phyloP scores from a whole-genome alignment of 2,888 invertebrate species.

The Agrotis puta region DNA sequence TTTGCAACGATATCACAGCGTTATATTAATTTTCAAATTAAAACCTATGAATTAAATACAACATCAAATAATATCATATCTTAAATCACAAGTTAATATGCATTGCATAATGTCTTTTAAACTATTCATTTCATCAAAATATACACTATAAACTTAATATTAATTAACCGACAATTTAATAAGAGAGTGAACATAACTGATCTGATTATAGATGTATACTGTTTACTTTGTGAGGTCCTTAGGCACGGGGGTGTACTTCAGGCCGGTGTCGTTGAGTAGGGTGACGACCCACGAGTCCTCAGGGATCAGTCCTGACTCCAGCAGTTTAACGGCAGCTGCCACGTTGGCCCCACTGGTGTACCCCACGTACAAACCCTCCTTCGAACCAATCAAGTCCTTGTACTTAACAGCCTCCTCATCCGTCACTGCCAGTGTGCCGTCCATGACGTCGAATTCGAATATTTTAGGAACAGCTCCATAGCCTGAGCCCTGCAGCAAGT shows the following conservation, averaged over 20 bases:
- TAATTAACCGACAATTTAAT: slow-evolving; percentile 13
- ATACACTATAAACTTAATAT: neutral
- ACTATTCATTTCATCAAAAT: slow-evolving; percentile 2
- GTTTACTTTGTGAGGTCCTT: slow-evolving; percentile 66
- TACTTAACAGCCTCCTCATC: slow-evolving; percentile 84
- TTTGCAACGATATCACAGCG: slow-evolving; percentile 1
- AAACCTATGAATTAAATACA: slow-evolving; percentile 21
- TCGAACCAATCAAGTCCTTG: slow-evolving; percentile 80
- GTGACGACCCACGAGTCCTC: slow-evolving; percentile 86
- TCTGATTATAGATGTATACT: slow-evolving; percentile 8
- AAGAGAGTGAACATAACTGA: neutral
- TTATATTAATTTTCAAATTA: slow-evolving; percentile 17
- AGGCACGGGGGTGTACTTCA: slow-evolving; percentile 85
- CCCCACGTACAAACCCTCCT: slow-evolving; percentile 86
- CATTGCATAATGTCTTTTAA: no score
- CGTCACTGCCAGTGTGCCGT: slow-evolving; percentile 82
- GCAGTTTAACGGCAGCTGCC: slow-evolving; percentile 84
- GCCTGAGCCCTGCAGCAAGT: slow-evolving; percentile 86
- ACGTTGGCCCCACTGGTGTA: slow-evolving; percentile 88
- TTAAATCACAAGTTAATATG: no score
- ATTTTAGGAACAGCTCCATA: slow-evolving; percentile 85
- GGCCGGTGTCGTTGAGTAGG: slow-evolving; percentile 81
- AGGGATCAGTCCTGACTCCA: slow-evolving; percentile 82
- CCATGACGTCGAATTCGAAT: slow-evolving; percentile 83
- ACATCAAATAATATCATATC: slow-evolving; percentile 3